These are phyloP conservation scores for Tuberolachnus salignus DNA, from an alignment of 2,888 invertebrate species.

Conservation along the genomic window DNA sequence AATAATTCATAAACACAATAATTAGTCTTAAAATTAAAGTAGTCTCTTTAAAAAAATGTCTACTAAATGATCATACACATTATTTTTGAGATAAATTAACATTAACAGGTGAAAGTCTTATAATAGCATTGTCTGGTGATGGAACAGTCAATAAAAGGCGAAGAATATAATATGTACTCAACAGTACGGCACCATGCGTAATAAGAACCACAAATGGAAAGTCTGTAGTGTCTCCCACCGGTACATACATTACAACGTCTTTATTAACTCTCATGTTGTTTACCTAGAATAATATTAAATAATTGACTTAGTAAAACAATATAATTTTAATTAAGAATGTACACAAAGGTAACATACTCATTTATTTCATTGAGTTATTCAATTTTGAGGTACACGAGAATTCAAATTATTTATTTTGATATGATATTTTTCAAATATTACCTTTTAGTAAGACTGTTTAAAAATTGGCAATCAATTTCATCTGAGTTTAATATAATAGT, in stretches of 20 bases:
- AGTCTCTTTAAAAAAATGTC: neutral
- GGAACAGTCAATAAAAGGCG: conserved; percentile 26
- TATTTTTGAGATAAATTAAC: neutral
- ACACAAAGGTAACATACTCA: too few relatives aligned
- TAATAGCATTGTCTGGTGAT: neutral
- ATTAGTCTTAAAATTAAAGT: conserved; percentile 3
- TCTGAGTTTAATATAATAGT: too few relatives aligned
- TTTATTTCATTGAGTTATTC: too few relatives aligned
- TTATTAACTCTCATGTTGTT: conserved; percentile 34
- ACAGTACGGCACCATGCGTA: conserved; percentile 32
- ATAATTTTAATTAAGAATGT: neutral
- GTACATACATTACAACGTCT: conserved; percentile 50
- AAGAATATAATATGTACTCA: conserved; percentile 43
- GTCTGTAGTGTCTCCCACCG: conserved; percentile 24
- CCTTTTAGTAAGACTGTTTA: too few relatives aligned
- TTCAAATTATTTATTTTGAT: too few relatives aligned
- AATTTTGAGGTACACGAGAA: too few relatives aligned
- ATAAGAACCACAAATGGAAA: conserved; percentile 18
- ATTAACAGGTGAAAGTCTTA: conserved; percentile 23
- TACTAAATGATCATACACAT: conserved; percentile 22
- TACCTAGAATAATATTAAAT: conserved; percentile 28
- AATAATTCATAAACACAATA: conserved; percentile 22
- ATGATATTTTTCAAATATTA: too few relatives aligned
- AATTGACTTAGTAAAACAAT: neutral
- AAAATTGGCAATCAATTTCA: too few relatives aligned